Evolutionary conservation across 2,888 invertebrate genomes (phyloP).

Genomic region (Lithophane semibrunnea): DNA sequence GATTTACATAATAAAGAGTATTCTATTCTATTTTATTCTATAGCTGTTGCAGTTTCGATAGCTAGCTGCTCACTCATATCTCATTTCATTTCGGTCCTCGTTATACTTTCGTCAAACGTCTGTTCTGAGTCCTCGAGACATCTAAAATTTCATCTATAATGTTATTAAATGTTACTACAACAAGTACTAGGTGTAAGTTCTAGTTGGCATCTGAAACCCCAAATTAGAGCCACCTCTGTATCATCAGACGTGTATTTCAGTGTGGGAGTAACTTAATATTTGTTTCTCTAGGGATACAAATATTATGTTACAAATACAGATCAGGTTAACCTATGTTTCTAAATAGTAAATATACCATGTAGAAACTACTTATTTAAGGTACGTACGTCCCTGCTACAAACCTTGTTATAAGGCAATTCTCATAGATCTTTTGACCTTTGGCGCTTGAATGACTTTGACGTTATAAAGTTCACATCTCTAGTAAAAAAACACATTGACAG

Average conservation of each 20-base stretch:
- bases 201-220: neutral
- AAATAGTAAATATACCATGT: neutral
- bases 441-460: neutral
- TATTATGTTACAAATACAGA: slow-evolving; percentile 1
- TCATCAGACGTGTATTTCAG: neutral
- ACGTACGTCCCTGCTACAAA: neutral
- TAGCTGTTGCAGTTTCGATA: too few species aligned
- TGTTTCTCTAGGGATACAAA: neutral
- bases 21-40: too few species aligned
- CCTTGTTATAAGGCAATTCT: neutral
- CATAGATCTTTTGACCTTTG: too few species aligned
- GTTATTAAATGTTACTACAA: neutral
- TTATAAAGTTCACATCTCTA: neutral
- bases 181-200: neutral
- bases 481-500: neutral
- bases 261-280: neutral
- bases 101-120: too few species aligned
- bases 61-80: too few species aligned
- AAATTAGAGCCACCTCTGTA: neutral
- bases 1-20: too few species aligned
- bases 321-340: neutral
- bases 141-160: neutral
- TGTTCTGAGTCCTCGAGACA: neutral
- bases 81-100: too few species aligned
- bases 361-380: neutral